Evolutionary conservation across 1,140 invertebrate genomes (phyloP).

Genomic region (Apis cerana): DNA sequence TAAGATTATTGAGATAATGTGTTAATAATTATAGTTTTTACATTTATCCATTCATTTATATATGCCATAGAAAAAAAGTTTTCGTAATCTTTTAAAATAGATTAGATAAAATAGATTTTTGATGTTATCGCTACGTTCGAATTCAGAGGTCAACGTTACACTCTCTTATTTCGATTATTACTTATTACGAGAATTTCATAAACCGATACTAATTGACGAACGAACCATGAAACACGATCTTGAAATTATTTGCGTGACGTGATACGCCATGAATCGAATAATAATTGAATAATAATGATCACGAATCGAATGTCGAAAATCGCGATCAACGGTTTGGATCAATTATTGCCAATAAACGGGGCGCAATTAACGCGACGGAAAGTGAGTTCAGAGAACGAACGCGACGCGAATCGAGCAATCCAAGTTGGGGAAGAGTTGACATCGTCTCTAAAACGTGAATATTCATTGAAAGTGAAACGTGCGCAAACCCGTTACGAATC

Average conservation of each 20-base stretch:
- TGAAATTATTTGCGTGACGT: not conserved
- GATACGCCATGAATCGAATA: no score
- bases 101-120: no score
- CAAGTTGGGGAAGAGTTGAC: not conserved
- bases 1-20: no score
- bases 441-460: constrained; percentile 28
- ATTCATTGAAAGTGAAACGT: constrained; percentile 42
- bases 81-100: no score
- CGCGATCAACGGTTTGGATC: not conserved
- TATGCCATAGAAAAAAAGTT: no score
- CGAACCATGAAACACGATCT: not conserved
- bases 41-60: no score
- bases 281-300: no score
- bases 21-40: no score
- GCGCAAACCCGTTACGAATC: constrained; percentile 12
- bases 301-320: not conserved
- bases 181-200: not conserved
- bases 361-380: constrained; percentile 37
- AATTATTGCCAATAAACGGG: constrained; percentile 29
- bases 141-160: no score
- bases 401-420: not conserved
- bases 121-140: no score
- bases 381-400: constrained; percentile 1
- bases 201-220: not conserved
- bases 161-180: no score